phyloP scores from a whole-genome alignment of 92 coral and sea anemone genomes.

The Palythoa grandis region DNA sequence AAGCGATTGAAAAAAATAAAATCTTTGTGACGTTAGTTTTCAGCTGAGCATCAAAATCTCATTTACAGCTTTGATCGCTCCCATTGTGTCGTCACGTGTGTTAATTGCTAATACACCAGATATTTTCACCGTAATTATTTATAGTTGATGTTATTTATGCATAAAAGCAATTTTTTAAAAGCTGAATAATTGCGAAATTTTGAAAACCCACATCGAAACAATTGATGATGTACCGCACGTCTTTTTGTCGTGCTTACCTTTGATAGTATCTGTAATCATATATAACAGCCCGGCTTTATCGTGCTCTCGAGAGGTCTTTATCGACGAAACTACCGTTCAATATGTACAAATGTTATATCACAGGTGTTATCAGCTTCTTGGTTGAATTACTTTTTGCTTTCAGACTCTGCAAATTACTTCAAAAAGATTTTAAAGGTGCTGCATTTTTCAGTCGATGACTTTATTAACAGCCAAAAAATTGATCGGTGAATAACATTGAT shows the following conservation, averaged over 20 bases:
- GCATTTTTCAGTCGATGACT: neutral
- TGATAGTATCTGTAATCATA: neutral
- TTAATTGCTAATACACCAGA: neutral
- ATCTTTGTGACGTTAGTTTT: neutral
- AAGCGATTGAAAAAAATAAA: neutral
- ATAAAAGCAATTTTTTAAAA: neutral
- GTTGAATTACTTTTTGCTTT: neutral
- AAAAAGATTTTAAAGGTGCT: neutral
- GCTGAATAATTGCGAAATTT: neutral
- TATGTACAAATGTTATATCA: neutral
- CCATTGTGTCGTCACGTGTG: neutral
- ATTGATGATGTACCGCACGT: neutral
- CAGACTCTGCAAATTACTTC: neutral
- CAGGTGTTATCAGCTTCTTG: slow-evolving; percentile 11
- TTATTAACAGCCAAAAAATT: neutral
- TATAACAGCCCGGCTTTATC: neutral
- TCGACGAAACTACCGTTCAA: neutral
- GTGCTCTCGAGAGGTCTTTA: neutral
- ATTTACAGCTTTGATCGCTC: neutral
- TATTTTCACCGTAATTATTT: neutral
- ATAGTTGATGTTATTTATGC: neutral
- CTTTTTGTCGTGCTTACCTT: neutral
- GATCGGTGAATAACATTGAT: neutral
- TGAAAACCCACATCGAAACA: neutral
- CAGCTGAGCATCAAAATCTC: neutral